phyloP scores from a whole-genome alignment of 2,888 invertebrate species.

The Drosophila anomelani region DNA sequence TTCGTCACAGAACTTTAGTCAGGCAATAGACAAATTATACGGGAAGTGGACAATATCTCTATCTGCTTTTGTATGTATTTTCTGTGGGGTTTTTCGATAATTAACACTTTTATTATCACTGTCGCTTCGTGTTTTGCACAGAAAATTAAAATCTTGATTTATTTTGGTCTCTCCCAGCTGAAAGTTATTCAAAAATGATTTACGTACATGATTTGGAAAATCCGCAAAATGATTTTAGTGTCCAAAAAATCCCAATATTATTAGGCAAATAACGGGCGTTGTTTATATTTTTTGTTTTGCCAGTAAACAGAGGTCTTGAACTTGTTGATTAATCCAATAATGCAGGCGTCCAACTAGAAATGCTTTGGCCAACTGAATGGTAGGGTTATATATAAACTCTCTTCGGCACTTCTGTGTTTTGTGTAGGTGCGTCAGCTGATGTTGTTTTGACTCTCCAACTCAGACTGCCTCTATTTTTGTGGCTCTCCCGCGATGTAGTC shows the following conservation, averaged over 20 bases:
- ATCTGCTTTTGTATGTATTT: slow-evolving; percentile 1
- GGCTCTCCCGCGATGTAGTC: slow-evolving; percentile 14
- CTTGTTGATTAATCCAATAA: slow-evolving; percentile 41
- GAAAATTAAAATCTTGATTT: slow-evolving; percentile 19
- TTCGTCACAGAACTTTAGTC: slow-evolving; percentile 27
- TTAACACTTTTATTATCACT: slow-evolving; percentile 65
- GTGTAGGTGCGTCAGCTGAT: slow-evolving; percentile 28
- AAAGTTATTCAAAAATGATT: slow-evolving; percentile 1
- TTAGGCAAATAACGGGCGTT: slow-evolving; percentile 4
- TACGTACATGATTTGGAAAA: slow-evolving; percentile 43
- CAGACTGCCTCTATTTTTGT: slow-evolving; percentile 24
- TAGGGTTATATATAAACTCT: slow-evolving; percentile 29
- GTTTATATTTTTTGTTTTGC: slow-evolving; percentile 11
- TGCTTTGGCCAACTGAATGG: slow-evolving; percentile 48
- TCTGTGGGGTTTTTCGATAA: slow-evolving; percentile 16
- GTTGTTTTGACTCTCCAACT: slow-evolving; percentile 16
- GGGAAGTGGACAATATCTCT: background rate
- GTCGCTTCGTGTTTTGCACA: slow-evolving; percentile 54
- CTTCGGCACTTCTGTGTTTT: slow-evolving; percentile 19
- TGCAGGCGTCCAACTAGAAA: slow-evolving; percentile 46
- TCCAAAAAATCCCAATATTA: slow-evolving; percentile 27
- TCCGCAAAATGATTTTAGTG: background rate
- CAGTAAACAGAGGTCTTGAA: slow-evolving; percentile 8
- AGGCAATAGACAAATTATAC: slow-evolving; percentile 38
- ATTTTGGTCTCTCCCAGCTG: background rate